phyloP scores from a whole-genome alignment of 1,140 invertebrate species.

The Microplitis mediator region DNA sequence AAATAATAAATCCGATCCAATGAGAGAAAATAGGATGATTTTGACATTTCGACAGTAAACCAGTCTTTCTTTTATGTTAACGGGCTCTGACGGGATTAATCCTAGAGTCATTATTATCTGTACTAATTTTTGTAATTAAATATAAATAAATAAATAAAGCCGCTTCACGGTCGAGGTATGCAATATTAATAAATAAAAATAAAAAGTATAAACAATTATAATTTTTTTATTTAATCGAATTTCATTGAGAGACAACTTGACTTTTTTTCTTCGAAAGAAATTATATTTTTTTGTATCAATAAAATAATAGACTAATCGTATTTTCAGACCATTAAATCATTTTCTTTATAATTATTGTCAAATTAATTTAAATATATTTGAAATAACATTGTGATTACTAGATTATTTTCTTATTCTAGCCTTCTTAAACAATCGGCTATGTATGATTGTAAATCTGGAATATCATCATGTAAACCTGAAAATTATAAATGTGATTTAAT shows the following conservation, averaged over 20 bases:
- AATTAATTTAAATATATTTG: conserved; percentile 20
- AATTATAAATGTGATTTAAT: conserved; percentile 37
- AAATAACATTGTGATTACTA: background rate
- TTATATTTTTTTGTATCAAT: background rate
- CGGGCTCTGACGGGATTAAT: no score
- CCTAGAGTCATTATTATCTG: no score
- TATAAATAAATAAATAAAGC: no score
- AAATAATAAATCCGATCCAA: no score
- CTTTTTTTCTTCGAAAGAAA: conserved; percentile 28
- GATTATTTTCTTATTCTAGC: conserved; percentile 43
- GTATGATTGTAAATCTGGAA: conserved; percentile 66
- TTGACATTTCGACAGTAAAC: no score
- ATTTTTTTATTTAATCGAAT: conserved; percentile 43
- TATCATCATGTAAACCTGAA: conserved; percentile 70
- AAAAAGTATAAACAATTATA: conserved; percentile 32
- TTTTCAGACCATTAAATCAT: no score
- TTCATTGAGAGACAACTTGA: conserved; percentile 46
- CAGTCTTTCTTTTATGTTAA: no score
- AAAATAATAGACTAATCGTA: no score
- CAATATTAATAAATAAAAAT: background rate
- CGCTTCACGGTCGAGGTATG: no score
- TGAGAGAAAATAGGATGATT: no score
- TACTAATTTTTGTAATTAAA: no score
- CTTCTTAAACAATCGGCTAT: conserved; percentile 63
- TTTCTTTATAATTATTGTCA: conserved; percentile 24